A percentile compares a stretch with the other conserved stretches of the same genome.
phyloP scores from a whole-genome alignment of 2,113 vertebrate genomes.

The Mobula hypostoma region DNA sequence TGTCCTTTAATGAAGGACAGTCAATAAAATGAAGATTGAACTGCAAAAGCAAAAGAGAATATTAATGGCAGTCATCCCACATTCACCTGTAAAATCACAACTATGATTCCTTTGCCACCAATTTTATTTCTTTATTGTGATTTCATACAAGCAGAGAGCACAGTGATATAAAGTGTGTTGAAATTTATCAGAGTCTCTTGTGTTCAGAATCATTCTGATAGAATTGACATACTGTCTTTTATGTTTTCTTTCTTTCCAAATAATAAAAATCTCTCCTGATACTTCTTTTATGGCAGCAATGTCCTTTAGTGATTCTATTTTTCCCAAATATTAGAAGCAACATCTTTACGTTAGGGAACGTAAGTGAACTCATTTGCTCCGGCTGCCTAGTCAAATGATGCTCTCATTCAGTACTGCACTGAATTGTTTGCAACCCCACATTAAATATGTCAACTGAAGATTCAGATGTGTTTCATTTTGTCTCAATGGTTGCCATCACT shows the following conservation, averaged over 20 bases:
- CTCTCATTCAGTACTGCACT: not conserved
- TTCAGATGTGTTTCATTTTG: not conserved
- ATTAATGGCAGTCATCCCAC: not conserved
- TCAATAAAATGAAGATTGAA: not conserved
- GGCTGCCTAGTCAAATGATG: not conserved
- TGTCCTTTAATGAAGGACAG: not conserved
- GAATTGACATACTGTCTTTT: not conserved
- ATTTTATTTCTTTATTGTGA: not conserved
- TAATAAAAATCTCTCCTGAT: not conserved
- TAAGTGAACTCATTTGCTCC: not conserved
- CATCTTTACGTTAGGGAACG: not conserved
- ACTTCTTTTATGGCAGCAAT: not conserved
- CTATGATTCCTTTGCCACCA: not conserved
- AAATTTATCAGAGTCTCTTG: not conserved
- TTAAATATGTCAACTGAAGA: not conserved
- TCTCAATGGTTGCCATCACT: no score
- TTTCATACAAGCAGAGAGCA: not conserved
- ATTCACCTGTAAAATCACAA: not conserved
- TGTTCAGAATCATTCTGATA: not conserved
- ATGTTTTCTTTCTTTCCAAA: not conserved
- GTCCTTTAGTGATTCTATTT: not conserved
- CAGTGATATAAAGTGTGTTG: constrained; percentile 1
- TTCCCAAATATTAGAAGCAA: not conserved
- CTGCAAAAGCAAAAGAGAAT: not conserved
- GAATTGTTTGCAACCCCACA: not conserved